These are phyloP conservation scores for Merodon equestris DNA, from an alignment of 2,888 invertebrate species.

Conservation along the genomic window DNA sequence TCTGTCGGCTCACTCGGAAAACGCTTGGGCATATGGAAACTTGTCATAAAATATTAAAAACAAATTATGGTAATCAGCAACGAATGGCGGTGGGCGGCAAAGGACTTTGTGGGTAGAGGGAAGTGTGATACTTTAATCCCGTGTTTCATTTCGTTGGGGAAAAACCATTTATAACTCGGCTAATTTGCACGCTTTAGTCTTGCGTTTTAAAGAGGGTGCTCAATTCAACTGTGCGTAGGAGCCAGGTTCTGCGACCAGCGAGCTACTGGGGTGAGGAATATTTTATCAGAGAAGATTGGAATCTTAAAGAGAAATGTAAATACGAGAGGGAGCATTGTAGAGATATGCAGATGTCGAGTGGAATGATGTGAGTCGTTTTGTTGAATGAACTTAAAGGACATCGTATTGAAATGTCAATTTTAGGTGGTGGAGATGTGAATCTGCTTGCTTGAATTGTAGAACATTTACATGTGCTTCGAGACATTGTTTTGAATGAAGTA, in stretches of 20 bases:
- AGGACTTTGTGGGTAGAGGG: conserved; percentile 7
- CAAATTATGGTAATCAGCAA: conserved; percentile 61
- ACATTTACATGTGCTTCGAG: too few species aligned
- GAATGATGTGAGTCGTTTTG: too few species aligned
- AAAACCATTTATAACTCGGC: conserved; percentile 37
- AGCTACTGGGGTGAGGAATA: conserved; percentile 46
- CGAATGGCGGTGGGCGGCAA: conserved; percentile 44
- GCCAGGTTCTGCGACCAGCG: conserved; percentile 9
- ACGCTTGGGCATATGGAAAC: conserved; percentile 19
- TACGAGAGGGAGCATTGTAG: conserved; percentile 9
- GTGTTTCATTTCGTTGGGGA: conserved; percentile 36
- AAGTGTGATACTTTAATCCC: conserved; percentile 35
- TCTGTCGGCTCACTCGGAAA: too few species aligned
- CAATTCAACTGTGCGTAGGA: not conserved
- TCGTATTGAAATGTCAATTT: too few species aligned
- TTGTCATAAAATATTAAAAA: conserved; percentile 66
- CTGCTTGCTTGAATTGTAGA: too few species aligned
- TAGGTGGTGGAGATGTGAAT: too few species aligned
- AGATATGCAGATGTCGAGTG: too few species aligned
- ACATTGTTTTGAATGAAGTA: too few species aligned
- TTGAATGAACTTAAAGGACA: too few species aligned
- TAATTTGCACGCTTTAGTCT: conserved; percentile 59
- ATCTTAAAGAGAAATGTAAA: conserved; percentile 29
- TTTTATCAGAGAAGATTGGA: conserved; percentile 50
- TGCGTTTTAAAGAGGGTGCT: conserved; percentile 29